A percentile compares a stretch with the other conserved stretches of the same genome.
Conservation (phyloP, 2,113 vertebrate species). For the Microcebus griseorufus region DNA sequence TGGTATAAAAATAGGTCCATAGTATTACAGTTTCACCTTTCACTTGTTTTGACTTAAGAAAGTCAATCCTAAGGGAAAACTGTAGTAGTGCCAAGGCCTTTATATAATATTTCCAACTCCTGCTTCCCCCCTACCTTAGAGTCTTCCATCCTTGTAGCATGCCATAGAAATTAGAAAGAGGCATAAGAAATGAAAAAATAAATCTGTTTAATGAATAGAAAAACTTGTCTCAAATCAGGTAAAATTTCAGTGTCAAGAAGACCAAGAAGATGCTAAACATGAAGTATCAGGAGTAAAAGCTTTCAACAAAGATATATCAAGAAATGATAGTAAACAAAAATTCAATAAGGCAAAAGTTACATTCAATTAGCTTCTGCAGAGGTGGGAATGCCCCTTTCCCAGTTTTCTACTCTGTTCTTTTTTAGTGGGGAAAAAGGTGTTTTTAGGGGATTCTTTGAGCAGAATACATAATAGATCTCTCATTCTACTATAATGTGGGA, state of each 20-base stretch:
- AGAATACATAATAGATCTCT: not conserved
- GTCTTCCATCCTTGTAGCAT: not conserved
- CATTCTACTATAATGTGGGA: not conserved
- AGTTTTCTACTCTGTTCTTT: not conserved
- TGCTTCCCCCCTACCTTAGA: not conserved
- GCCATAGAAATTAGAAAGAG: slow-evolving; percentile 17
- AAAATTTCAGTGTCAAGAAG: not conserved
- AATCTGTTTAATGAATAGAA: not conserved
- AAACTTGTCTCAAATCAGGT: slow-evolving; percentile 12
- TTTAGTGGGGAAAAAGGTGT: not conserved
- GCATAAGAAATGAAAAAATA: slow-evolving; percentile 12
- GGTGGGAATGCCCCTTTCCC: not conserved
- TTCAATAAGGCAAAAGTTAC: not conserved
- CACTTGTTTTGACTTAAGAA: not conserved
- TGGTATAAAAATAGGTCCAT: not conserved
- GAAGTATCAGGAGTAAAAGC: not conserved
- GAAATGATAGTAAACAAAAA: slow-evolving; percentile 5
- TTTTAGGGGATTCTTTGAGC: not conserved
- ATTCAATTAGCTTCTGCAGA: not conserved
- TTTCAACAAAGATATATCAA: not conserved
- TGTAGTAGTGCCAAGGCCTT: not conserved
- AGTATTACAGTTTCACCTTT: not conserved
- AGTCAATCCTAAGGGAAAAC: not conserved
- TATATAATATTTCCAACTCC: not conserved
- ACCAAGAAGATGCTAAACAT: slow-evolving; percentile 8